phyloP scores from a whole-genome alignment of 30 jellyfish, hydroid and myxozoan genomes.

The Hydra vulgaris region DNA sequence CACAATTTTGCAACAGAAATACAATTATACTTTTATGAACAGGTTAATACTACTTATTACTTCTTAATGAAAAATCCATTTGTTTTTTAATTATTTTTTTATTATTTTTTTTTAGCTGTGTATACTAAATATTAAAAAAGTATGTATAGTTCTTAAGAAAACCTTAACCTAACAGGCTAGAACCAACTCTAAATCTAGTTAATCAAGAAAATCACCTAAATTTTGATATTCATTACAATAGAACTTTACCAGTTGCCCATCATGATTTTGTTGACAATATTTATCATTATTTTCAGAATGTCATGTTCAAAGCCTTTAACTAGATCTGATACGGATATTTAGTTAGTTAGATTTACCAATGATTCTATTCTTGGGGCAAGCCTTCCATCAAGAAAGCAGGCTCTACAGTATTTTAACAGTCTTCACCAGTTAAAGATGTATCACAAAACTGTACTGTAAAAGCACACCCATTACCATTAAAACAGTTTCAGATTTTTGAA shows the following conservation, averaged over 20 bases:
- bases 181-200: not conserved
- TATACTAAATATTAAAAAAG: not conserved
- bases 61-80: too few relatives aligned
- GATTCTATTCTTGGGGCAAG: not conserved
- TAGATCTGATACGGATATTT: not conserved
- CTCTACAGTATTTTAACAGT: not conserved
- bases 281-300: not conserved
- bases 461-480: not conserved
- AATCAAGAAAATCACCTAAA: not conserved
- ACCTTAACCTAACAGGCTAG: not conserved
- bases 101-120: not conserved
- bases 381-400: not conserved
- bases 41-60: too few relatives aligned
- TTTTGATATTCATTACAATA: not conserved
- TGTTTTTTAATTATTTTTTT: too few relatives aligned
- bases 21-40: too few relatives aligned
- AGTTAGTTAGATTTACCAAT: not conserved
- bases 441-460: not conserved
- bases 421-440: not conserved
- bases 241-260: not conserved
- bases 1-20: too few relatives aligned
- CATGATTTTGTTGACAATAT: not conserved
- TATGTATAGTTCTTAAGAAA: not conserved
- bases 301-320: not conserved
- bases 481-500: not conserved